Conservation (phyloP, 2,888 invertebrate species). For the Macaria liturata region DNA sequence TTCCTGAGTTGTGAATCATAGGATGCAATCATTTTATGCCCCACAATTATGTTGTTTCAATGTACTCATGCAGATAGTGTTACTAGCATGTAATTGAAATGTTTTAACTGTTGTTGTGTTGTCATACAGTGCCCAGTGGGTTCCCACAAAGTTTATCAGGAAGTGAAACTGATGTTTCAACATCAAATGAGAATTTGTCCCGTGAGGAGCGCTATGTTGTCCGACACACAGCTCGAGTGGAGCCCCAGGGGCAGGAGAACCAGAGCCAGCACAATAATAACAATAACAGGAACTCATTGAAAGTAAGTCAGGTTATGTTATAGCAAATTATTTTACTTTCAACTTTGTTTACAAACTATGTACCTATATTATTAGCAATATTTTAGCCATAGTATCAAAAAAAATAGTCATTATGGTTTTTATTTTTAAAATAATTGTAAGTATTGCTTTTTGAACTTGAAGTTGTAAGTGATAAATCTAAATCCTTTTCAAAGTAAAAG, state of each 20-base stretch:
- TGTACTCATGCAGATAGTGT: not conserved
- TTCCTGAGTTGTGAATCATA: constrained; percentile 57
- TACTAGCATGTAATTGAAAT: too few relatives aligned
- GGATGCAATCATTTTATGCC: constrained; percentile 16
- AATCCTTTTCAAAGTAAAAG: too few relatives aligned
- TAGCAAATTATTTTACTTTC: too few relatives aligned
- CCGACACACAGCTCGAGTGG: constrained; percentile 91
- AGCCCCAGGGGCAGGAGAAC: constrained; percentile 96
- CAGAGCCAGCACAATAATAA: constrained; percentile 78
- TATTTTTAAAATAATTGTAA: too few relatives aligned
- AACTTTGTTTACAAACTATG: too few relatives aligned
- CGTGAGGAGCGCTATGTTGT: constrained; percentile 93
- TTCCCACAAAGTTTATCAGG: constrained; percentile 91
- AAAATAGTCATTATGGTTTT: too few relatives aligned
- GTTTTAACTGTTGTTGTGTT: not conserved
- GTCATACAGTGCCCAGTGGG: constrained; percentile 73
- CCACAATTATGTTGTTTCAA: not conserved
- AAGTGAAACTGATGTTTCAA: constrained; percentile 95
- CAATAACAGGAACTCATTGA: constrained; percentile 80
- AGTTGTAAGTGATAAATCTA: too few relatives aligned
- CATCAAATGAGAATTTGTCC: constrained; percentile 94
- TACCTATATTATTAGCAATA: too few relatives aligned
- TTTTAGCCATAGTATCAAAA: too few relatives aligned
- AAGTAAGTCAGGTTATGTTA: constrained; percentile 55
- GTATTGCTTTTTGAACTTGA: too few relatives aligned